Conservation (phyloP, 2,888 invertebrate genomes). For the Mesorhabditis spiculigera region DNA sequence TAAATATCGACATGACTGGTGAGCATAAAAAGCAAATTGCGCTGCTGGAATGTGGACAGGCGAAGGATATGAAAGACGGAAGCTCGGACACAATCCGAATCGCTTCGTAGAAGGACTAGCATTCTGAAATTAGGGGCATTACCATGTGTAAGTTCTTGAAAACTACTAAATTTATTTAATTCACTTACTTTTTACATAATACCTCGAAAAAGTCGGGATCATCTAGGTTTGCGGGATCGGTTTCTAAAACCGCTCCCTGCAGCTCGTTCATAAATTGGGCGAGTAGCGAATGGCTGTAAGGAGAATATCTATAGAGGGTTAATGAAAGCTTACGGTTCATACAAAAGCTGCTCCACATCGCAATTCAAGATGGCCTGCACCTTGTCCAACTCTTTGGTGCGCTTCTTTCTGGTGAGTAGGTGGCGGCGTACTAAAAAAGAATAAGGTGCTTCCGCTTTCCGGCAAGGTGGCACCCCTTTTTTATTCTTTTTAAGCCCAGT, state of each 20-base stretch:
- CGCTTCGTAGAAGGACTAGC: slow-evolving; percentile 26
- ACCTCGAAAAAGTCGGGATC: slow-evolving; percentile 19
- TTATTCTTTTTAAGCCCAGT: too few species aligned
- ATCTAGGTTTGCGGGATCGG: slow-evolving; percentile 15
- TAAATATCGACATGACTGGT: slow-evolving; percentile 39
- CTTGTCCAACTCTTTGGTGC: too few species aligned
- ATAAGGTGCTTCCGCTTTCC: too few species aligned
- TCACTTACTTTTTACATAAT: slow-evolving; percentile 18
- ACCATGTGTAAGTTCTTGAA: neutral
- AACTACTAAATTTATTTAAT: neutral
- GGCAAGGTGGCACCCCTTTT: too few species aligned
- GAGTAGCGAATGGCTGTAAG: neutral
- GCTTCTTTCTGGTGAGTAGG: too few species aligned
- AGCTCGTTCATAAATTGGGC: slow-evolving; percentile 21
- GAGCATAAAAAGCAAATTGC: slow-evolving; percentile 31
- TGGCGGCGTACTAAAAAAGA: too few species aligned
- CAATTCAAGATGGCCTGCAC: too few species aligned
- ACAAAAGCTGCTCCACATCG: too few species aligned
- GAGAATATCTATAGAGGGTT: neutral
- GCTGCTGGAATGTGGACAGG: slow-evolving; percentile 25
- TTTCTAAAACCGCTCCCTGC: slow-evolving; percentile 12
- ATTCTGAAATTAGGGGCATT: slow-evolving; percentile 12
- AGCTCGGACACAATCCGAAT: slow-evolving; percentile 36
- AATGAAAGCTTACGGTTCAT: too few species aligned
- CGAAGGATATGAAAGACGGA: slow-evolving; percentile 35